Evolutionary conservation across 2,113 vertebrate genomes (phyloP), one percentile per base, ranked within the genome.

Genomic region (Euleptes europaea): DNA sequence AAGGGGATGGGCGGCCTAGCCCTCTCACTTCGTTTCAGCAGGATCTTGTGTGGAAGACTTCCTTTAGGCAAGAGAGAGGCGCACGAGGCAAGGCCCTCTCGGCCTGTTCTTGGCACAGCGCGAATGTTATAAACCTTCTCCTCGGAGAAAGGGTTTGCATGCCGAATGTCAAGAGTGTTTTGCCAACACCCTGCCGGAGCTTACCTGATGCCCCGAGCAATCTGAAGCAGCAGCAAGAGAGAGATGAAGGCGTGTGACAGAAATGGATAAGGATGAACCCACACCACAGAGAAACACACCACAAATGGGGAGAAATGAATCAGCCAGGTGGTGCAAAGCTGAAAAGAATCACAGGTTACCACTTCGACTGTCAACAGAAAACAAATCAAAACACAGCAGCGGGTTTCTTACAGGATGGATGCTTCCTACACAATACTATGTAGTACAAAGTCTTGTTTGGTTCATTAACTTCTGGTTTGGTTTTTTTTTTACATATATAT

Each of bases 221-320:
- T 88, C 94, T 93, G 95, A 94, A 95, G 95, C 63, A 94, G 93
- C 92, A 95, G 91, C 88, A 86, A 96, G 91, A 92, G 87, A 95
- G 94, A 95, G 89, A 94, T 95, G 95, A 92, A 95, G 93, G 90
- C 94, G 94, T 94, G 94, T 93, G 91, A 95, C 84, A 95, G 88
- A 94, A 63, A 96, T 95, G 95, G 91, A 94, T 85, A 95, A 83
- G 91, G 88, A 95, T 96, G 95, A 82, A 94, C 78, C 96, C 96
- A 96, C 92, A 96, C 86, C 89, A 96, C 94, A 95, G 92, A 95
- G 93, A 95, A 92, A 95, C 89, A 96, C 93, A 96, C 90, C 94
- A 96, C 94, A 94, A 94, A 96, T 95, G 94, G 87, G 95, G 94
- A 93, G 88, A 96, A 95, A 96, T 93, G 85, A 96, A 93, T 93